Evolutionary conservation across 2,888 invertebrate genomes (phyloP).

Genomic region (Choreutis nemorana): DNA sequence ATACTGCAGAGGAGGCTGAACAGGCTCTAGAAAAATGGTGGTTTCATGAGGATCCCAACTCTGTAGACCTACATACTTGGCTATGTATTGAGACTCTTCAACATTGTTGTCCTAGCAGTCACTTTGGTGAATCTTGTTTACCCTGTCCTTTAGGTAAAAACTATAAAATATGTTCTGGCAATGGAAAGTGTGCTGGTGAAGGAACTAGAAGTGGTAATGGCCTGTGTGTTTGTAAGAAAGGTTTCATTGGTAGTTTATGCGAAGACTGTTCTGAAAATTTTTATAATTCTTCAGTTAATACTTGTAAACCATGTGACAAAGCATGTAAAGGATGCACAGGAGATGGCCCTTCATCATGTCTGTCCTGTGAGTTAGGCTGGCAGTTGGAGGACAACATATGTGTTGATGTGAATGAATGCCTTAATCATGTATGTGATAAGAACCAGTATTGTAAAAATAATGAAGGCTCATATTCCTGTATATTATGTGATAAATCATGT

Average conservation of each 20-base stretch:
- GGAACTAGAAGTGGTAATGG: slow-evolving; percentile 94
- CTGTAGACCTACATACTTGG: slow-evolving; percentile 58
- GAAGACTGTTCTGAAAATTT: slow-evolving; percentile 75
- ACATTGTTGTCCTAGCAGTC: slow-evolving; percentile 85
- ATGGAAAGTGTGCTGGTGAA: slow-evolving; percentile 82
- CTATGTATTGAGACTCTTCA: slow-evolving; percentile 81
- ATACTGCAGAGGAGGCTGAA: slow-evolving; percentile 82
- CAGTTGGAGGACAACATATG: slow-evolving; percentile 74
- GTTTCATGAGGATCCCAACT: slow-evolving; percentile 68
- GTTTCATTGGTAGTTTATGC: slow-evolving; percentile 81
- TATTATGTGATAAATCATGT: slow-evolving; percentile 84
- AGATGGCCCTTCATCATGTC: slow-evolving; percentile 70
- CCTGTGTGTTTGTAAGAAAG: slow-evolving; percentile 82
- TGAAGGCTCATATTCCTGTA: slow-evolving; percentile 82
- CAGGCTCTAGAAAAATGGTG: slow-evolving; percentile 88
- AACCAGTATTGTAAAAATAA: slow-evolving; percentile 88
- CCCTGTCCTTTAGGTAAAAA: slow-evolving; percentile 68
- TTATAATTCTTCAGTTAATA: slow-evolving; percentile 71
- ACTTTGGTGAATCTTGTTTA: slow-evolving; percentile 81
- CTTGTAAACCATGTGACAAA: slow-evolving; percentile 80
- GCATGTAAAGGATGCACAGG: slow-evolving; percentile 82
- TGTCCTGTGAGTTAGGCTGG: slow-evolving; percentile 75
- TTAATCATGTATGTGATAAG: slow-evolving; percentile 54
- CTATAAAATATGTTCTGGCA: slow-evolving; percentile 77
- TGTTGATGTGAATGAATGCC: slow-evolving; percentile 86